phyloP scores from a whole-genome alignment of 2,888 invertebrate genomes.

The Tachina lurida region DNA sequence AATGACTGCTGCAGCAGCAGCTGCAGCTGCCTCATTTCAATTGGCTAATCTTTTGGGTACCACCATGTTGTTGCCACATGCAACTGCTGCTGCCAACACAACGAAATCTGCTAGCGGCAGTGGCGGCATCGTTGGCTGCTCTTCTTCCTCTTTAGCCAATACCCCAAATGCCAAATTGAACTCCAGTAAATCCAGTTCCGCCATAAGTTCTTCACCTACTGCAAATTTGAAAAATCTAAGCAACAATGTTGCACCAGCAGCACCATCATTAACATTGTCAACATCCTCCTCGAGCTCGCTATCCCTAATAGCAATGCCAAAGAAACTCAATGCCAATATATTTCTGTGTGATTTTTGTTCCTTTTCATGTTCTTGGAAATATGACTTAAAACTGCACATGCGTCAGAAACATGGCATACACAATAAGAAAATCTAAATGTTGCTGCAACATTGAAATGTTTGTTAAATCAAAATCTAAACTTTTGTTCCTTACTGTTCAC shows the following conservation, averaged over 20 bases:
- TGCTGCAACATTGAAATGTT: conserved; percentile 68
- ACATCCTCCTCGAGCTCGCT: conserved; percentile 54
- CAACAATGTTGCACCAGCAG: conserved; percentile 49
- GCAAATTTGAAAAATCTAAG: conserved; percentile 38
- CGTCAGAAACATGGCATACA: conserved; percentile 83
- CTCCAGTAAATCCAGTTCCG: conserved; percentile 12
- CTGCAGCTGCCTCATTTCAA: conserved; percentile 79
- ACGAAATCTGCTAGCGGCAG: conserved; percentile 22
- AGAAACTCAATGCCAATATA: conserved; percentile 78
- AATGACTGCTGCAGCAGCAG: conserved; percentile 77
- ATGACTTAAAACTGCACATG: conserved; percentile 82
- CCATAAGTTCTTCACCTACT: conserved; percentile 23
- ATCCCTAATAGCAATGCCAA: conserved; percentile 71
- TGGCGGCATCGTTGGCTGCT: background rate
- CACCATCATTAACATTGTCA: conserved; percentile 42
- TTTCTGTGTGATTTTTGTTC: conserved; percentile 82
- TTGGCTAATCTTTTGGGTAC: conserved; percentile 80
- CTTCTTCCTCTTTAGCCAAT: background rate
- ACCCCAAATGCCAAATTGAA: conserved; percentile 1
- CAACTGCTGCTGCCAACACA: background rate
- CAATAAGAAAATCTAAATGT: conserved; percentile 82
- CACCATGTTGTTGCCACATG: conserved; percentile 77
- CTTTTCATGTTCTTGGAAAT: conserved; percentile 83
- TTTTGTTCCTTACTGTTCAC: background rate
- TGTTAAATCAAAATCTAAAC: background rate